These are phyloP conservation scores for Lepidonotus clava DNA, from an alignment of 2,888 invertebrate species.

Conservation along the genomic window DNA sequence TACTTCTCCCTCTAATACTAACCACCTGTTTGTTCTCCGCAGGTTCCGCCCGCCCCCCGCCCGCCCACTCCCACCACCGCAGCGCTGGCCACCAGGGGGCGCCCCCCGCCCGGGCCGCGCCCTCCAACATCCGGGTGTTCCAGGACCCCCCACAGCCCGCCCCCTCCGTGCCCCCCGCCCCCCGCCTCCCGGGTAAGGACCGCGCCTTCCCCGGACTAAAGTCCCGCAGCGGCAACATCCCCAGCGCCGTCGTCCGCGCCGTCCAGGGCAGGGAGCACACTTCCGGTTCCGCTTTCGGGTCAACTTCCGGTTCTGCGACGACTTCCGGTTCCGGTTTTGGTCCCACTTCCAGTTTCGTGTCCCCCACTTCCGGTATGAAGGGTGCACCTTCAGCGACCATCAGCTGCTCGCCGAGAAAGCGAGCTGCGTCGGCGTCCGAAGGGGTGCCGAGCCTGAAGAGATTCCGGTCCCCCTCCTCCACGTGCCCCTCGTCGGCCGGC, in stretches of 20 bases:
- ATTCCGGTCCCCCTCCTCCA: background rate
- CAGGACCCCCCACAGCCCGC: background rate
- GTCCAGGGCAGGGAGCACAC: constrained; percentile 1
- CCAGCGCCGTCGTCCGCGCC: constrained; percentile 41
- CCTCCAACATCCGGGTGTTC: constrained; percentile 29
- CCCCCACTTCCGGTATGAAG: background rate
- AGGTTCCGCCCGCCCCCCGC: constrained; percentile 23
- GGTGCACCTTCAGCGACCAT: background rate
- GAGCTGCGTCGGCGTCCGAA: background rate
- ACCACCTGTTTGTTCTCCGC: too few relatives aligned
- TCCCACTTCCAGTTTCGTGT: background rate
- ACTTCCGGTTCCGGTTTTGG: background rate
- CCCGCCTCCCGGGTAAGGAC: constrained; percentile 38
- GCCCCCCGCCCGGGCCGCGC: background rate
- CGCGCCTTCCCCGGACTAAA: constrained; percentile 15
- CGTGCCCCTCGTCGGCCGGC: background rate
- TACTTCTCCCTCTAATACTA: too few relatives aligned
- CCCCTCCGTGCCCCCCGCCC: background rate
- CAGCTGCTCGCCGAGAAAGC: background rate
- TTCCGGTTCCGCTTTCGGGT: background rate
- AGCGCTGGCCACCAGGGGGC: background rate
- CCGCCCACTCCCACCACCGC: constrained; percentile 28
- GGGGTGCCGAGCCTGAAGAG: background rate
- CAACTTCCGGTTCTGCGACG: background rate
- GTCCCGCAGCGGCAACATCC: constrained; percentile 34